Base-by-base conservation (phyloP, 2,113 vertebrate species). In the Lepisosteus osseus region DNA sequence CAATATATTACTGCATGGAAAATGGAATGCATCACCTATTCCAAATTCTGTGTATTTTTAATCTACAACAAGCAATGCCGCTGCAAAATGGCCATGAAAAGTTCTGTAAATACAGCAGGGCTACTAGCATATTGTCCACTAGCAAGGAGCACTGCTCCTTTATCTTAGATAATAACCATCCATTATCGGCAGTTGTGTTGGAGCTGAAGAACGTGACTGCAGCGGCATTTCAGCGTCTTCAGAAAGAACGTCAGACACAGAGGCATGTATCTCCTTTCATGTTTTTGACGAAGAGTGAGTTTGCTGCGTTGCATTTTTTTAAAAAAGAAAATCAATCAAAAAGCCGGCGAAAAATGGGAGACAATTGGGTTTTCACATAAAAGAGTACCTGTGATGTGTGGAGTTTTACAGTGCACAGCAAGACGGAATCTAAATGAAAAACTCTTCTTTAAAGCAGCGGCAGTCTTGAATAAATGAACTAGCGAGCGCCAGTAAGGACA, bases 261-360 rank as follows among this genome's bases (percentile, higher is more conserved):
- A 91, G 86, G 85, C 84, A 84, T 80, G 84, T 84, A 74, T 87
- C 83, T 83, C 84, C 86, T 90, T 92, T 92, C 88, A 90, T 89
- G 89, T 82, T 86, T 85, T 88, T 88, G 87, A 89, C 86, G 85
- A 83, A 89, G 86, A 89, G 84, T 80, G 84, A 83, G 83, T 90
- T 88, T 87, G 84, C 88, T 88, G 85, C 81, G 75, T 85, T 74
- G 72, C 79, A 71, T 84, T 29, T 29, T 73, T 84, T 64, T 85
- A 88, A 90, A 90, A 29, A n/a, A 14, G 12, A 42, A 69, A 47
- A 45, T 11, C 12, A 8, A 42, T 69, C 17, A 56, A 17, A 44
- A 59, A 15, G 57, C 63, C 69, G 69, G 64, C 59, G 13, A 76
- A 86, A 82, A 70, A 77, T 82, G 80, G 70, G 43, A 9, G 47